Base-by-base conservation (phyloP, 2,113 vertebrate genomes). In the Scolopax mira region DNA sequence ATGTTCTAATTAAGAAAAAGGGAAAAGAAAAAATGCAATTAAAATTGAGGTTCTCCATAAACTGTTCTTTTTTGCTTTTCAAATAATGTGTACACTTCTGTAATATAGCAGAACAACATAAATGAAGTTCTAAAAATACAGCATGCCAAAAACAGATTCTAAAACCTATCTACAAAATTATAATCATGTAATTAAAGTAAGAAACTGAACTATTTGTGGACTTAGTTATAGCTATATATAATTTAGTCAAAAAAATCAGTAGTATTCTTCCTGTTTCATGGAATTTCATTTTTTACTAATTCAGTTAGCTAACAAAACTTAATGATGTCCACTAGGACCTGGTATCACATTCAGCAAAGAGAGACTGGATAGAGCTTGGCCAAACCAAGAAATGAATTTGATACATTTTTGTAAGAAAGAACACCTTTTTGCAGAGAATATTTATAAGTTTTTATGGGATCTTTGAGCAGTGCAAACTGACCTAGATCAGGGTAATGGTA, bases 151-250 rank as follows among this genome's bases (percentile, higher is more conserved):
- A 93, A 61, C 13, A 73, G 27, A n/a, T 71, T 75, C 67, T 89
- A 85, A 92, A 91, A 69, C 19, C 24, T 15, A 0, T 52, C 54
- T 51, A 86, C 51, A 67, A 85, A 91, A 84, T 64, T 78, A 61
- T 33, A 79, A 66, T 78, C 35, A 54, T 51, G 19, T 67, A 90
- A 93, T 92, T 91, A 85, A 93, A 96, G 77, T 54, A 91, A 94
- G 55, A 85, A 87, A 71, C 39, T 69, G 74, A 62, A 23, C 10
- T 72, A 5, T 51, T 78, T 80, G 18, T 64, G 51, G 46, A 35
- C 31, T 64, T 51, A 55, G 31, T 72, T 16, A 66, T 27, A 95
- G 17, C 13, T 65, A 22, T 25, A 31, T 28, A 65, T 10, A 64
- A n/a, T 41, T 85, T 67, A 62, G 65, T 42, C 30, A 6, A 44